Percentiles rank a stretch among this genome's conserved stretches.
phyloP scores from a whole-genome alignment of 2,888 invertebrate species.

The Lasioglossum figueresi region DNA sequence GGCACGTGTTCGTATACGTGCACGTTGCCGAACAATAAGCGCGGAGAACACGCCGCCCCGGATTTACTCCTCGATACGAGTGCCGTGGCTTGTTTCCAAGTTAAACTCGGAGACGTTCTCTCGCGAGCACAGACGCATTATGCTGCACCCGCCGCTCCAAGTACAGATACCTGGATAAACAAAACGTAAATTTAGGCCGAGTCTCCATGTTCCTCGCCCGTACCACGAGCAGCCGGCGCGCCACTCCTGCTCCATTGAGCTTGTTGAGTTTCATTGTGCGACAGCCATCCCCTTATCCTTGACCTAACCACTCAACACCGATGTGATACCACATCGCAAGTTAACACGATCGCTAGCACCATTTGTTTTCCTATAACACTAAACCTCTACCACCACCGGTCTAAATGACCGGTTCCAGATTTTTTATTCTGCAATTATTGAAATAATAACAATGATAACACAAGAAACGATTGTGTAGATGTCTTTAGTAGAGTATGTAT shows the following conservation, averaged over 20 bases:
- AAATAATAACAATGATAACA: too few species aligned
- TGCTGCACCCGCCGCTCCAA: conserved; percentile 31
- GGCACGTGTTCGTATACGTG: conserved; percentile 2
- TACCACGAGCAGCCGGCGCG: neutral
- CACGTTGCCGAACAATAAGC: conserved; percentile 58
- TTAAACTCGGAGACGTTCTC: conserved; percentile 67
- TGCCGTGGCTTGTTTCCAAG: conserved; percentile 69
- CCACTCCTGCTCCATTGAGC: conserved; percentile 1
- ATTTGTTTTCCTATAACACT: neutral
- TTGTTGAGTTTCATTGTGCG: neutral
- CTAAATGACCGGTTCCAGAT: too few species aligned
- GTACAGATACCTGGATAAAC: conserved; percentile 53
- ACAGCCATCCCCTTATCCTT: neutral
- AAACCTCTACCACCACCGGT: too few species aligned
- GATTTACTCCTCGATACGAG: conserved; percentile 52
- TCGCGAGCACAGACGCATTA: conserved; percentile 42
- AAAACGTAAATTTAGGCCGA: conserved; percentile 60
- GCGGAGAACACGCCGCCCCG: conserved; percentile 33
- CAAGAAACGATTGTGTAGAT: too few species aligned
- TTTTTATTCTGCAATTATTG: too few species aligned
- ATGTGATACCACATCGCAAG: neutral
- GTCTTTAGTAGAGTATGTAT: too few species aligned
- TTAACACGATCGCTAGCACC: neutral
- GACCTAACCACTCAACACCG: neutral
- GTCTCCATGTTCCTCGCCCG: neutral